phyloP scores from a whole-genome alignment of 2,888 invertebrate species.

The Maniola hyperantus region DNA sequence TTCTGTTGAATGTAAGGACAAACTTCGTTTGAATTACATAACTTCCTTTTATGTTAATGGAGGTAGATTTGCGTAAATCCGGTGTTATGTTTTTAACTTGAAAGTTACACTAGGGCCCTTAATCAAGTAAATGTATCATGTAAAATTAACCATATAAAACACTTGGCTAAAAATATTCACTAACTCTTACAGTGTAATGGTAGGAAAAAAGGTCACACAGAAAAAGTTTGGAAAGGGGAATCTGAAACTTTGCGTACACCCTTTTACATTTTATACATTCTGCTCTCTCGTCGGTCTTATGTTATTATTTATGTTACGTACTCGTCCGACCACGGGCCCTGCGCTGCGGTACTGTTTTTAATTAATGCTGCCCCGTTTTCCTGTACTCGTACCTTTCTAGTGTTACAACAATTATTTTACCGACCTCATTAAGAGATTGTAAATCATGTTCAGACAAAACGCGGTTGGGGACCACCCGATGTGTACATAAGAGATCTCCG shows the following conservation, averaged over 20 bases:
- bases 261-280: slow-evolving; percentile 71
- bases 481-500: no score
- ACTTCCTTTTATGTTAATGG: no score
- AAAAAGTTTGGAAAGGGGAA: slow-evolving; percentile 76
- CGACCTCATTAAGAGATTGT: slow-evolving; percentile 75
- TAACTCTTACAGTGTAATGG: slow-evolving; percentile 47
- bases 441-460: background rate
- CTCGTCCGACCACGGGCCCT: slow-evolving; percentile 68
- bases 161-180: background rate
- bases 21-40: no score
- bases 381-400: slow-evolving; percentile 63
- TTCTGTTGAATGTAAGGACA: no score
- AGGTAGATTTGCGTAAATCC: no score
- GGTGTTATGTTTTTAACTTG: no score
- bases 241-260: slow-evolving; percentile 70
- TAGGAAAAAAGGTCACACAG: slow-evolving; percentile 64
- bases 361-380: slow-evolving; percentile 70
- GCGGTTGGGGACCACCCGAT: background rate
- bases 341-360: slow-evolving; percentile 69
- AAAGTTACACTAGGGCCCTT: no score
- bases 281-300: slow-evolving; percentile 58
- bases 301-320: slow-evolving; percentile 77
- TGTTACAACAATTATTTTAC: slow-evolving; percentile 79
- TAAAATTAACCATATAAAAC: background rate
- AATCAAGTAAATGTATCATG: background rate